Conservation (phyloP, 2,113 vertebrate genomes). For the Naja naja region DNA sequence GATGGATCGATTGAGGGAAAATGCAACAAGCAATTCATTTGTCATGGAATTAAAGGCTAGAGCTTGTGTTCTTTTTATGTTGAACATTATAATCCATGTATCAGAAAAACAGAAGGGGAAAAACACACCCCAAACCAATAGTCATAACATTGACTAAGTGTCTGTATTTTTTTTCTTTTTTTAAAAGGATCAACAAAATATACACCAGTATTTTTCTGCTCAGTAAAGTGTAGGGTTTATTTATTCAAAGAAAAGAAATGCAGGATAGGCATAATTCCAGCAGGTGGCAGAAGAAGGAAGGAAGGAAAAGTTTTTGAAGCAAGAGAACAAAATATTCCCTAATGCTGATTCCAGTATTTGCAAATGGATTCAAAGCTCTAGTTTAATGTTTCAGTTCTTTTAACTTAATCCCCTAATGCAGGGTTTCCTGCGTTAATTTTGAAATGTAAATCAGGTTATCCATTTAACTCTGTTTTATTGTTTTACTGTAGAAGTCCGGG, state of each 20-base stretch:
- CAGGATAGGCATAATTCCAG: not conserved
- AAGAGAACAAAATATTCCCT: not conserved
- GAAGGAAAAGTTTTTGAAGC: not conserved
- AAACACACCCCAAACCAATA: not conserved
- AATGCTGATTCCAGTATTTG: not conserved
- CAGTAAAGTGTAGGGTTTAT: not conserved
- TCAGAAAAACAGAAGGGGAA: not conserved
- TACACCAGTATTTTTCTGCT: not conserved
- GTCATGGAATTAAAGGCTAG: not conserved
- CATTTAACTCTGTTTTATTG: not conserved
- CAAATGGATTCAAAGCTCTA: not conserved
- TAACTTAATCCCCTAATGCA: not conserved
- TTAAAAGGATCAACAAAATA: not conserved
- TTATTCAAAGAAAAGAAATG: not conserved
- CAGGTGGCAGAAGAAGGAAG: constrained; percentile 11
- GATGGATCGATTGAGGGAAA: not conserved
- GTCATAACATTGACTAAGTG: not conserved
- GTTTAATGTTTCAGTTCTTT: not conserved
- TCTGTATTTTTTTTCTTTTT: not conserved
- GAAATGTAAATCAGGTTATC: not conserved
- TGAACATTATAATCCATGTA: not conserved
- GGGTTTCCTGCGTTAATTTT: not conserved
- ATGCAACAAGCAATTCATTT: not conserved
- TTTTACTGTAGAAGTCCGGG: not conserved
- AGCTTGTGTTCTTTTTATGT: not conserved